Base-by-base conservation (phyloP, 2,113 vertebrate genomes). In the Chaetodon trifascialis region DNA sequence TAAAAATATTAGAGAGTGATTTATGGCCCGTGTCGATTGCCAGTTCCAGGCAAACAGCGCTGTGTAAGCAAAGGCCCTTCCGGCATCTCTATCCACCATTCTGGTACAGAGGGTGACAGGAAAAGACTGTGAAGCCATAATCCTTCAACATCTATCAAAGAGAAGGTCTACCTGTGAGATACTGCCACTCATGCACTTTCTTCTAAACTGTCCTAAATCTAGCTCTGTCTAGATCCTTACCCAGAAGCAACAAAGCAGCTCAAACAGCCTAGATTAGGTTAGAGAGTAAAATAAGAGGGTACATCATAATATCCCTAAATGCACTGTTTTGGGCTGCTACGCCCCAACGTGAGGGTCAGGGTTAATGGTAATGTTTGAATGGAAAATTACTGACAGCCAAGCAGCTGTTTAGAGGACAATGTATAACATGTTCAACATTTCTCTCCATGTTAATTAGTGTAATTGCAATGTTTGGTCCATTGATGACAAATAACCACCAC, bases 1-100 rank as follows among this genome's bases (percentile, higher is more conserved):
- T 85, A 68, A 83, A 90, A 89, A 92, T 92, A 87, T 89, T 87
- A 83, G 76, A 75, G 80, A 83, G 78, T 90, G 91, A 94, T 95
- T 93, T 92, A 94, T 92, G 87, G 83, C 52, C 74, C 55, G 17
- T 87, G 87, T 87, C 82, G 82, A 88, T 88, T 78, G 86, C 78
- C 86, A 70, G 89, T 88, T 92, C 68, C 84, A 83, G 79, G 81
- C 82, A 90, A 90, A 90, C 88, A 80, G 71, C 69, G 68, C 71
- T 87, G 91, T 79, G 90, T 87, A 88, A 93, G 90, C 89, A 90
- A 44, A 92, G 84, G 74, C 73, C 79, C 73, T 77, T 80, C 74
- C 49, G 46, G 88, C 86, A 83, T 87, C 86, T 86, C 85, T 79
- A 83, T 89, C 87, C 54, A 84, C 76, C 44, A 74, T 65, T 76